A percentile compares a stretch with the other conserved stretches of the same genome.
These are phyloP conservation scores for Zaprionus vittiger DNA, from an alignment of 1,140 invertebrate species.

Conservation along the genomic window DNA sequence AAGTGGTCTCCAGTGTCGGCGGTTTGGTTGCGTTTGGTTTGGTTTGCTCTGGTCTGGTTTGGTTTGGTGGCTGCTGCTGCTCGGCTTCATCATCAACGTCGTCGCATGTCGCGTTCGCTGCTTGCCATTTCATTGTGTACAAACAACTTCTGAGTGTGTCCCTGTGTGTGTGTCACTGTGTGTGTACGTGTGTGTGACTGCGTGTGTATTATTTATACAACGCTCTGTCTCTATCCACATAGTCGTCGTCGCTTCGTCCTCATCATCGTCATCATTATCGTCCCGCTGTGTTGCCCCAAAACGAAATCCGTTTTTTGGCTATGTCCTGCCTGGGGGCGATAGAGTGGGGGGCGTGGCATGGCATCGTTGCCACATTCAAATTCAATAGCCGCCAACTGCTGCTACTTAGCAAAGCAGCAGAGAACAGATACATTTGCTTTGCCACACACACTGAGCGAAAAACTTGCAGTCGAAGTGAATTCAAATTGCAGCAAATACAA, in stretches of 20 bases:
- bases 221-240: neutral
- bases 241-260: neutral
- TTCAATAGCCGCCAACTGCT: conserved; percentile 61
- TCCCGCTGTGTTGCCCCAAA: conserved; percentile 25
- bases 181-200: conserved; percentile 40
- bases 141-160: conserved; percentile 48
- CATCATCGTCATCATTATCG: conserved; percentile 24
- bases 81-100: conserved; percentile 41
- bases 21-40: conserved; percentile 63
- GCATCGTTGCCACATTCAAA: conserved; percentile 56
- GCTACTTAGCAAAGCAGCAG: conserved; percentile 42
- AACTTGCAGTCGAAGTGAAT: neutral
- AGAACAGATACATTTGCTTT: conserved; percentile 49
- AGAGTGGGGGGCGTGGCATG: neutral
- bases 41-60: conserved; percentile 51
- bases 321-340: conserved; percentile 15
- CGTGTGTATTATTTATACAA: conserved; percentile 67
- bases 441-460: neutral
- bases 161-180: conserved; percentile 34
- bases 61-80: neutral
- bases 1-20: conserved; percentile 78
- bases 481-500: neutral
- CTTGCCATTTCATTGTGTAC: conserved; percentile 69
- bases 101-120: conserved; percentile 49
- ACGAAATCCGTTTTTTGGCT: conserved; percentile 17